Conservation (phyloP, 2,113 vertebrate species). For the Cryptomyrus ogoouensis region DNA sequence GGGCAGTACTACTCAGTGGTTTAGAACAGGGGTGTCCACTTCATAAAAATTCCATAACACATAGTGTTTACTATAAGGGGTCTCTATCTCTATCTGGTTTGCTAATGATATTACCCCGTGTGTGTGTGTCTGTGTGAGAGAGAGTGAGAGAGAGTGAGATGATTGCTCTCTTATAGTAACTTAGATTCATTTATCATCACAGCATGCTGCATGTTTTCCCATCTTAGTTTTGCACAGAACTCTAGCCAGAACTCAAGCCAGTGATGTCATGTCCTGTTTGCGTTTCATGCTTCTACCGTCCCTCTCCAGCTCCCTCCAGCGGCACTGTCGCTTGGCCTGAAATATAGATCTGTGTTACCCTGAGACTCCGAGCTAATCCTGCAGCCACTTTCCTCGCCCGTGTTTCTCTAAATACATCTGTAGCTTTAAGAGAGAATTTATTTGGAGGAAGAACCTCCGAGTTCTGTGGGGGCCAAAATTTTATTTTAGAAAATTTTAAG, state of each 20-base stretch:
- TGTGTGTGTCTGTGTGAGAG: background rate
- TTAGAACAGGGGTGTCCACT: background rate
- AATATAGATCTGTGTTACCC: background rate
- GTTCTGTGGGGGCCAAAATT: background rate
- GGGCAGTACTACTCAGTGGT: background rate
- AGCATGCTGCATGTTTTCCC: conserved; percentile 1
- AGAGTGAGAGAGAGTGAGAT: background rate
- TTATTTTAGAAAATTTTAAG: background rate
- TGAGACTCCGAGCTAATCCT: background rate
- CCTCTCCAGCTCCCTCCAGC: background rate
- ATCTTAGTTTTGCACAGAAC: background rate
- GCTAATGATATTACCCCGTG: background rate
- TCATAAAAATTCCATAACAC: background rate
- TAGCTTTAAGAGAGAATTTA: background rate
- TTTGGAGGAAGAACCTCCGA: background rate
- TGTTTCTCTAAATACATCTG: background rate
- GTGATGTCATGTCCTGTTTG: conserved; percentile 10
- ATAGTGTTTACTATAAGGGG: background rate
- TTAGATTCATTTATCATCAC: background rate
- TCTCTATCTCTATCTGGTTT: background rate
- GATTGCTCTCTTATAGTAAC: background rate
- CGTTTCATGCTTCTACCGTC: background rate
- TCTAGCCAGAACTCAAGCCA: background rate
- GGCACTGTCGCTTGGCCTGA: background rate
- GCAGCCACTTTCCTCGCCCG: background rate